Conservation (phyloP, 2,797 vertebrate species). For the Lophotriccus pileatus region DNA sequence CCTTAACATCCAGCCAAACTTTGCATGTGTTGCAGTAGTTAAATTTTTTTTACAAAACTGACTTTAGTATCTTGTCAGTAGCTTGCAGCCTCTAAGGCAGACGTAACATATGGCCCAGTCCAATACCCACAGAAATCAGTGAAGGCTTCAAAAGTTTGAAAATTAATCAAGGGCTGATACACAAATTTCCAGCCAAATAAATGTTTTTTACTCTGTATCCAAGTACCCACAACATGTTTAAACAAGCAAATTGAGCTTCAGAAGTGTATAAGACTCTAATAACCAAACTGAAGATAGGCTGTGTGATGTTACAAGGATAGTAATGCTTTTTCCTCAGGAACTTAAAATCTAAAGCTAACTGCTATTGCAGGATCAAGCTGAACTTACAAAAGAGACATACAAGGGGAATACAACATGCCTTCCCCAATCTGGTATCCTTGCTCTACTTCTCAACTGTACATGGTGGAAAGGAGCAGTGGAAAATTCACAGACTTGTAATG, state of each 20-base stretch:
- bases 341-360: not conserved
- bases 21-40: not conserved
- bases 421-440: not conserved
- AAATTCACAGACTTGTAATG: not conserved
- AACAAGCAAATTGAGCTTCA: not conserved
- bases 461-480: not conserved
- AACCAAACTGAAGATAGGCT: not conserved
- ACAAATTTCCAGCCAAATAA: not conserved
- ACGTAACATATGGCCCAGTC: not conserved
- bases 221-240: not conserved
- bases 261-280: not conserved
- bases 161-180: accelerated
- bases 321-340: not conserved
- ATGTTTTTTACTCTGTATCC: not conserved
- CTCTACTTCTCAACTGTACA: not conserved
- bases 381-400: not conserved
- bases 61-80: not conserved
- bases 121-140: not conserved
- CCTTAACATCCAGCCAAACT: not conserved
- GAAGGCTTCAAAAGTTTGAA: not conserved
- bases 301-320: not conserved
- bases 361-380: not conserved
- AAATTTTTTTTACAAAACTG: not conserved
- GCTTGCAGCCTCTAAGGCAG: not conserved
- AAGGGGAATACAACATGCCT: not conserved